These are phyloP conservation scores for Eudemis profundana DNA, from an alignment of 2,888 invertebrate genomes.

Conservation along the genomic window DNA sequence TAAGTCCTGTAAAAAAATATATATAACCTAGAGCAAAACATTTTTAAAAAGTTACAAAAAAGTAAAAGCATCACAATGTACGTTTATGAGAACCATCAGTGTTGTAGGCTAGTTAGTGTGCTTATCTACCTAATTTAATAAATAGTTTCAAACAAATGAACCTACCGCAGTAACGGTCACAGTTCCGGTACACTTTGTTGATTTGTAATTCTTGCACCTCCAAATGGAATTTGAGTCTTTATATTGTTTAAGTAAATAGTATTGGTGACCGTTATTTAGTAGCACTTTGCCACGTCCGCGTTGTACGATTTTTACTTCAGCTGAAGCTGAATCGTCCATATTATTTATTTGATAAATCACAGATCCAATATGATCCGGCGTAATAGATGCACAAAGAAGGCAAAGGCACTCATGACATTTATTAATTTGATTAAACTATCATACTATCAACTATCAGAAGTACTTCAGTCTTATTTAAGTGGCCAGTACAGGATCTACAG, in stretches of 20 bases:
- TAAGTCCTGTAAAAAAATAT: constrained; percentile 21
- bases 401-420: constrained; percentile 3
- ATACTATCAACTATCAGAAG: constrained; percentile 3
- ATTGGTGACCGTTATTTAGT: constrained; percentile 22
- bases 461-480: too few relatives aligned
- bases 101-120: constrained; percentile 6
- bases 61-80: constrained; percentile 10
- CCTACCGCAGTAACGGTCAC: constrained; percentile 24
- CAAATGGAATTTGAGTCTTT: constrained; percentile 21
- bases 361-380: constrained; percentile 4
- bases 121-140: constrained; percentile 11
- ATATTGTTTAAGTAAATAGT: constrained; percentile 23
- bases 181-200: constrained; percentile 14
- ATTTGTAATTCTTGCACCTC: constrained; percentile 27
- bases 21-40: constrained; percentile 1
- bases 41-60: constrained; percentile 4
- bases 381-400: constrained; percentile 6
- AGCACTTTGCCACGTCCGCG: constrained; percentile 29
- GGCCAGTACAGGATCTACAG: too few relatives aligned
- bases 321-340: constrained; percentile 9
- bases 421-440: constrained; percentile 4
- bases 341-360: constrained; percentile 9
- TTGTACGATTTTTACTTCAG: constrained; percentile 23
- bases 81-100: constrained; percentile 6
- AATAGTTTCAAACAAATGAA: constrained; percentile 17